A percentile compares a stretch with the other conserved stretches of the same genome.
Evolutionary conservation across 2,113 vertebrate genomes (phyloP).

Genomic region (Corydoras sp.): DNA sequence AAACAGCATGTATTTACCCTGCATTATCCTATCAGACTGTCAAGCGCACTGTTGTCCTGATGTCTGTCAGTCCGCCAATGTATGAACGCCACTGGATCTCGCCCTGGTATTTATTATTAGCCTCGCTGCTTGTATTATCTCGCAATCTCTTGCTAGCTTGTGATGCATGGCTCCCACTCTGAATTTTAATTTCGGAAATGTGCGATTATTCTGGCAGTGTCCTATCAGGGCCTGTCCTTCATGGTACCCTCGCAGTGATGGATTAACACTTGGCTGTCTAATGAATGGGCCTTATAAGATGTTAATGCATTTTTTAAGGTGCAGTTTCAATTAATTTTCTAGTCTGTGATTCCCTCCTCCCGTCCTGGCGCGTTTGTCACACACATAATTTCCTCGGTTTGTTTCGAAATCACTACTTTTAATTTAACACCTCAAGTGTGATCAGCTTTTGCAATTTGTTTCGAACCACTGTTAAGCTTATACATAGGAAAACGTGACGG

Average conservation of each 20-base stretch:
- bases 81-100: constrained; percentile 83
- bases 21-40: constrained; percentile 82
- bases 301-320: constrained; percentile 78
- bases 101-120: constrained; percentile 88
- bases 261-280: constrained; percentile 80
- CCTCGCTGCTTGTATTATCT: constrained; percentile 78
- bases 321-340: constrained; percentile 88
- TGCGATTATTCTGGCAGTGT: constrained; percentile 68
- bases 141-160: constrained; percentile 75
- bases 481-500: constrained; percentile 41
- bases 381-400: constrained; percentile 60
- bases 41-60: constrained; percentile 75
- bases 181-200: constrained; percentile 88
- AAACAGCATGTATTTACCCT: constrained; percentile 84
- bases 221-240: constrained; percentile 84
- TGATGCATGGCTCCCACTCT: constrained; percentile 78
- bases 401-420: constrained; percentile 66
- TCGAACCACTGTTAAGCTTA: constrained; percentile 41
- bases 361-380: constrained; percentile 45
- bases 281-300: constrained; percentile 86
- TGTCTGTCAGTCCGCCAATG: constrained; percentile 71
- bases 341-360: constrained; percentile 52
- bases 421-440: constrained; percentile 52
- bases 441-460: constrained; percentile 54
- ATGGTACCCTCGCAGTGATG: constrained; percentile 87